Conservation (phyloP, 2,113 vertebrate genomes). For the Copsychus sechellarum region DNA sequence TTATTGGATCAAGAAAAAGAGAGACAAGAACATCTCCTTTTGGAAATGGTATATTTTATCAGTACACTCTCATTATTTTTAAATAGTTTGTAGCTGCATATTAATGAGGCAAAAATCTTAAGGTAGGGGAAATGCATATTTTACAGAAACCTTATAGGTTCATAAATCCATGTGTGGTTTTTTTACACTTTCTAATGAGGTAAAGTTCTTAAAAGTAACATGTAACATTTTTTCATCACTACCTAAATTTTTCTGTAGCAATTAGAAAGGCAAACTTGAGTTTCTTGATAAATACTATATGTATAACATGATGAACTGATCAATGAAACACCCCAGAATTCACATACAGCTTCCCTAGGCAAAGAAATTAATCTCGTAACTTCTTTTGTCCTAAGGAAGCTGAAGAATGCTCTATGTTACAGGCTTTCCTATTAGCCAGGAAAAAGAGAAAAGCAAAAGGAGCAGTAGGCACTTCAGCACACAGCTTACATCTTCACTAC, state of each 20-base stretch:
- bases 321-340: not conserved
- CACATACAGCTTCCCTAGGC: not conserved
- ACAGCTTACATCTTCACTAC: not conserved
- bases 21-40: conserved; percentile 87
- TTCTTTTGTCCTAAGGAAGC: not conserved
- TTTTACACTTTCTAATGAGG: not conserved
- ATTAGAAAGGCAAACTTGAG: not conserved
- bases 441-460: not conserved
- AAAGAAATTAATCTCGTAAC: not conserved
- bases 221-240: not conserved
- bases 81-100: not conserved
- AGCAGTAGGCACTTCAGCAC: not conserved
- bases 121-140: not conserved
- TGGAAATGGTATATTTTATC: conserved; percentile 86
- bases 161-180: not conserved
- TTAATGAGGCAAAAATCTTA: not conserved
- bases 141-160: not conserved
- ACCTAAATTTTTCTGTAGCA: not conserved
- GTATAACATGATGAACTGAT: not conserved
- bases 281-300: not conserved
- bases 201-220: not conserved
- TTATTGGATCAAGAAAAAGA: conserved; percentile 92
- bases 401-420: not conserved
- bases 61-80: not conserved
- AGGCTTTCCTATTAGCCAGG: not conserved